Evolutionary conservation across 2,113 vertebrate species (phyloP).

Genomic region (Planiliza haematocheilus): DNA sequence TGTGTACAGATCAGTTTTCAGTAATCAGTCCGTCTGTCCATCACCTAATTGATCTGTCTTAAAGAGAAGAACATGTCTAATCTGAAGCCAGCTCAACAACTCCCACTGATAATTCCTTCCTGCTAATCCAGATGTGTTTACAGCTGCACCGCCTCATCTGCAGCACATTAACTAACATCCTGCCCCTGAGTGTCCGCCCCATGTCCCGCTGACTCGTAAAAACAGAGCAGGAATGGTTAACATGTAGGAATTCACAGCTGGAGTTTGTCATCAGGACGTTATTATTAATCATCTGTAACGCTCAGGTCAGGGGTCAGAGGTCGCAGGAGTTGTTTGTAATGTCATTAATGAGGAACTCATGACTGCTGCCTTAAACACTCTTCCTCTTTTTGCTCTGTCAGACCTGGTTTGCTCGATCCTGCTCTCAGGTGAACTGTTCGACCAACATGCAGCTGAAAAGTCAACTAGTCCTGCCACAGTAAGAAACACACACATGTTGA

Average conservation of each 20-base stretch:
- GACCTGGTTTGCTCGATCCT: conserved; percentile 92
- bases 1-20: too few species aligned
- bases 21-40: neutral
- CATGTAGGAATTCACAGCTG: conserved; percentile 39
- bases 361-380: conserved; percentile 7
- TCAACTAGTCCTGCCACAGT: conserved; percentile 88
- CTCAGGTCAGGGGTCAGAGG: conserved; percentile 17
- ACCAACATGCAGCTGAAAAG: conserved; percentile 92
- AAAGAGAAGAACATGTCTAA: conserved; percentile 14
- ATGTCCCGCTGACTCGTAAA: conserved; percentile 33
- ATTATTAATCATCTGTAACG: conserved; percentile 6
- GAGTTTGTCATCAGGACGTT: conserved; percentile 2
- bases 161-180: conserved; percentile 47
- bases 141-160: conserved; percentile 42
- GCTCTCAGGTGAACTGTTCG: conserved; percentile 90
- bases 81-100: conserved; percentile 8
- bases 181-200: conserved; percentile 24
- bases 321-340: conserved; percentile 18
- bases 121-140: conserved; percentile 50
- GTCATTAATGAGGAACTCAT: neutral
- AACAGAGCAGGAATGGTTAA: conserved; percentile 25
- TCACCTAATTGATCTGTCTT: neutral
- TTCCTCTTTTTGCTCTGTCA: conserved; percentile 63
- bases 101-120: conserved; percentile 19
- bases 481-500: conserved; percentile 70